These are phyloP conservation scores for Cnemophilus loriae DNA, from an alignment of 2,113 vertebrate species.

Conservation along the genomic window DNA sequence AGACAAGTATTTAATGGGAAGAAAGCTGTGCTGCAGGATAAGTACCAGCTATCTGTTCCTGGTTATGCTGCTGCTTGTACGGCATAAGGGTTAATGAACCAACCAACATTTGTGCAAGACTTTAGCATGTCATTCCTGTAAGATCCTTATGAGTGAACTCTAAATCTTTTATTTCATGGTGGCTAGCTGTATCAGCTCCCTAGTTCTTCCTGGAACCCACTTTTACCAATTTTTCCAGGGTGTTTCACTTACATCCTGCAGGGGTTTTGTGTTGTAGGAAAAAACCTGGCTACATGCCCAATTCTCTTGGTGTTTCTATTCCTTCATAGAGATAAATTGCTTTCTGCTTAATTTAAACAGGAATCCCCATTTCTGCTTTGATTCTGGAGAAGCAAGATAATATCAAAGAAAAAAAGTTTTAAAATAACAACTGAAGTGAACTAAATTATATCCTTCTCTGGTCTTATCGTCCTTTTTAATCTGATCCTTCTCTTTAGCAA, in stretches of 20 bases:
- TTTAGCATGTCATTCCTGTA: not conserved
- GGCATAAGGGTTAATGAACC: not conserved
- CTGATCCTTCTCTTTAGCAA: not conserved
- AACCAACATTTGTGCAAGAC: not conserved
- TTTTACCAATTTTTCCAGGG: conserved; percentile 54
- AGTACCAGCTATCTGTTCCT: not conserved
- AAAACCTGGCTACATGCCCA: conserved; percentile 6
- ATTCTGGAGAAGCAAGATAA: not conserved
- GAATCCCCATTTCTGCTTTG: conserved; percentile 2
- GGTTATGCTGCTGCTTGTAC: not conserved
- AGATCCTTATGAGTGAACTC: not conserved
- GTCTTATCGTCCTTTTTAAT: not conserved
- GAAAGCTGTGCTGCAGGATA: not conserved
- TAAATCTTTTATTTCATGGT: not conserved
- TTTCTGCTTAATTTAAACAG: conserved; percentile 63
- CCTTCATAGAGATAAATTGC: conserved; percentile 48
- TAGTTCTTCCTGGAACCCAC: conserved; percentile 51
- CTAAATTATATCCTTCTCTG: not conserved
- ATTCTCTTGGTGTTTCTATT: conserved; percentile 54
- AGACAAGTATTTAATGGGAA: not conserved
- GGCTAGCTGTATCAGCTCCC: not conserved
- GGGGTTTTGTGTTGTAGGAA: conserved; percentile 19
- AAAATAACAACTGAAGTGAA: not conserved
- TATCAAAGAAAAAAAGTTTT: not conserved
- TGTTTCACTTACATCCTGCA: conserved; percentile 41